Evolutionary conservation across 2,888 invertebrate species (phyloP).

Genomic region (Sinelater perroti): DNA sequence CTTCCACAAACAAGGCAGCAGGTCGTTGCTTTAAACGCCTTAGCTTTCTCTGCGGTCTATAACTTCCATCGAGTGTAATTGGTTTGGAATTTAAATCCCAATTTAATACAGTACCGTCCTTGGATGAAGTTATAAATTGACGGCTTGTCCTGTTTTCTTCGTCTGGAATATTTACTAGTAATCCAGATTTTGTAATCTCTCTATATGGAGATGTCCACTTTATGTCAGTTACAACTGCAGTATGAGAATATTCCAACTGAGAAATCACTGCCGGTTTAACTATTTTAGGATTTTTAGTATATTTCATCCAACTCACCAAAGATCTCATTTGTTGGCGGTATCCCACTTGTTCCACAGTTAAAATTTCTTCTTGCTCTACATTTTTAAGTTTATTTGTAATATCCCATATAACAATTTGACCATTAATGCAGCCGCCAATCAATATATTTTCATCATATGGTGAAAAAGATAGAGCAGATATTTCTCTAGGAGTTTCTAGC

Average conservation of each 20-base stretch:
- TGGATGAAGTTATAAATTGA: conserved; percentile 72
- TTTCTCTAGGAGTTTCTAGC: conserved; percentile 73
- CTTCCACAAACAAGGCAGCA: conserved; percentile 66
- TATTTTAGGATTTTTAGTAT: conserved; percentile 65
- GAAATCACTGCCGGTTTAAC: conserved; percentile 71
- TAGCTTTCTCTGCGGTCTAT: conserved; percentile 53
- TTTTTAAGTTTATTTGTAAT: conserved; percentile 67
- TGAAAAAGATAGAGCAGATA: conserved; percentile 72
- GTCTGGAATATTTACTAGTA: conserved; percentile 58
- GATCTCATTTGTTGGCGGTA: conserved; percentile 69
- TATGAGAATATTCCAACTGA: conserved; percentile 70
- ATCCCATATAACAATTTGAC: conserved; percentile 78
- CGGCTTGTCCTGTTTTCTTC: conserved; percentile 60
- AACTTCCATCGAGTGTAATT: conserved; percentile 47
- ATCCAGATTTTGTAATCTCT: conserved; percentile 68
- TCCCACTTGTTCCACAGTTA: conserved; percentile 70
- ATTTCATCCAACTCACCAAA: conserved; percentile 76
- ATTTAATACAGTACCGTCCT: conserved; percentile 74
- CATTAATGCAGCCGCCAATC: conserved; percentile 76
- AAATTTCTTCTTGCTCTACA: conserved; percentile 69
- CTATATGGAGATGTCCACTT: conserved; percentile 74
- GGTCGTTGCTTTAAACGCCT: conserved; percentile 65
- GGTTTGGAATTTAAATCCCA: conserved; percentile 72
- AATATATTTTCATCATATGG: conserved; percentile 74
- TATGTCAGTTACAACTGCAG: conserved; percentile 70